phyloP scores from a whole-genome alignment of 2,797 vertebrate genomes.

The Salarias fasciatus region DNA sequence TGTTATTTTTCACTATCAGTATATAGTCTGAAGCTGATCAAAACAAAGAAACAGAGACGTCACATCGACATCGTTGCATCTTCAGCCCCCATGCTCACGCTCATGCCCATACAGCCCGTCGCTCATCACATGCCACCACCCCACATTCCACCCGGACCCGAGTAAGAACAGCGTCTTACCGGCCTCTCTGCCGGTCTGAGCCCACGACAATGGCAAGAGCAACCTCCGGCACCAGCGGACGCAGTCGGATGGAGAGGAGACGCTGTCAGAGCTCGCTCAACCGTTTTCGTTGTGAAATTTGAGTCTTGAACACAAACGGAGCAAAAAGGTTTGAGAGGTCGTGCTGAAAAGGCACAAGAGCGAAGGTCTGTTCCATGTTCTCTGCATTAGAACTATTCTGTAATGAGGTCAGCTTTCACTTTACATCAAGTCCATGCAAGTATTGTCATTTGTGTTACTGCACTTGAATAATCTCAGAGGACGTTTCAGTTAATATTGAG shows the following conservation, averaged over 20 bases:
- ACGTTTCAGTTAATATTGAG: too few species aligned
- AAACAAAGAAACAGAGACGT: conserved; percentile 16
- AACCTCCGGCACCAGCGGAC: conserved; percentile 66
- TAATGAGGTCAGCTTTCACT: conserved; percentile 50
- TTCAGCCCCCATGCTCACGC: conserved; percentile 76
- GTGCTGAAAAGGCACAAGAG: conserved; percentile 53
- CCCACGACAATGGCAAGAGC: conserved; percentile 69
- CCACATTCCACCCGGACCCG: conserved; percentile 56
- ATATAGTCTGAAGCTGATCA: conserved; percentile 3
- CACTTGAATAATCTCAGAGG: background rate
- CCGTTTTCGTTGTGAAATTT: conserved; percentile 55
- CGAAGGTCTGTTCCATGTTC: conserved; percentile 59
- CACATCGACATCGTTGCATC: conserved; percentile 63
- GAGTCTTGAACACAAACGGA: conserved; percentile 53
- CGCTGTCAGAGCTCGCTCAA: conserved; percentile 58
- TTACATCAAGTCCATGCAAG: conserved; percentile 56
- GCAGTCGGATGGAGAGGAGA: conserved; percentile 63
- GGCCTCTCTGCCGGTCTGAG: conserved; percentile 68
- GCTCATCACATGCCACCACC: conserved; percentile 69
- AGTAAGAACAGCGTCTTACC: conserved; percentile 70
- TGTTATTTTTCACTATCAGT: too few species aligned
- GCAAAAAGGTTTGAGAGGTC: conserved; percentile 62
- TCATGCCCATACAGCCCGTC: conserved; percentile 65
- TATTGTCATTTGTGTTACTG: background rate
- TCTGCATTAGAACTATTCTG: conserved; percentile 34